Conservation (phyloP, 2,888 invertebrate species). For the Drosophila neotestacea region DNA sequence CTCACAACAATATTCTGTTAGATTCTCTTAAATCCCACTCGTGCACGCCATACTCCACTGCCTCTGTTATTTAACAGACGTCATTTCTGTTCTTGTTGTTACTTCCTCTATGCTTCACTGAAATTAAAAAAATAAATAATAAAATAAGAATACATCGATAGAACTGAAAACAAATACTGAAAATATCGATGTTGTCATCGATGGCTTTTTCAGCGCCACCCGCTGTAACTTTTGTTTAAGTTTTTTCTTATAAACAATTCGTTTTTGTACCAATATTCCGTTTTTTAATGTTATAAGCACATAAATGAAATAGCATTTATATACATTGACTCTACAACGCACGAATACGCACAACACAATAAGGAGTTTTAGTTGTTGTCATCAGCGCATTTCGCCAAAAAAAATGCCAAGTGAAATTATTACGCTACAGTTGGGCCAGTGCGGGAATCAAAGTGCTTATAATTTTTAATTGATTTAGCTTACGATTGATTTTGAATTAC, state of each 20-base stretch:
- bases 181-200: constrained; percentile 29
- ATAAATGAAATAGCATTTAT: constrained; percentile 30
- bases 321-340: constrained; percentile 2
- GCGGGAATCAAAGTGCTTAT: constrained; percentile 98
- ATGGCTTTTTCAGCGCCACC: constrained; percentile 41
- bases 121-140: background rate
- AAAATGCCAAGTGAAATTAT: constrained; percentile 99
- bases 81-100: too few species aligned
- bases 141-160: background rate
- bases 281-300: constrained; percentile 14
- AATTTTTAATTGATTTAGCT: background rate
- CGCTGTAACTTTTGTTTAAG: constrained; percentile 61
- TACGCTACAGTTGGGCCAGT: constrained; percentile 99
- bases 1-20: too few species aligned
- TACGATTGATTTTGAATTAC: background rate
- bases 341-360: constrained; percentile 10
- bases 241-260: constrained; percentile 43
- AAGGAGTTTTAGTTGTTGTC: constrained; percentile 18
- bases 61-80: too few species aligned
- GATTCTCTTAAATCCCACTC: too few species aligned
- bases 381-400: constrained; percentile 14
- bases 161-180: background rate
- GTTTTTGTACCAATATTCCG: constrained; percentile 8
- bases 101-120: too few species aligned
- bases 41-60: too few species aligned